These are phyloP conservation scores for Tenthredo distinguenda DNA, from an alignment of 2,888 invertebrate species.

Conservation along the genomic window DNA sequence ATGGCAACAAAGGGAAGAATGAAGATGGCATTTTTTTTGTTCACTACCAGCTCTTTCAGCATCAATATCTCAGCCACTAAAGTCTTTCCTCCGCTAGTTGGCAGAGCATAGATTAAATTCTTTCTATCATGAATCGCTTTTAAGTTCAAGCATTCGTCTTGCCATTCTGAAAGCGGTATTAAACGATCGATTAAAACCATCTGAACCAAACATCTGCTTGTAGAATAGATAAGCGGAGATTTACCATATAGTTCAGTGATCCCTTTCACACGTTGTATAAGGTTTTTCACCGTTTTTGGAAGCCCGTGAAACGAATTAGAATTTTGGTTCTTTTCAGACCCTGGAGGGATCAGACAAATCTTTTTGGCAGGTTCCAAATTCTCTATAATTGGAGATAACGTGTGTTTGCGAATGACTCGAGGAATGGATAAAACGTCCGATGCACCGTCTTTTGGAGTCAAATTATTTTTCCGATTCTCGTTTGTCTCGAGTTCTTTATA, in stretches of 20 bases:
- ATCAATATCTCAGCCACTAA: constrained; percentile 97
- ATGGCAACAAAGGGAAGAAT: constrained; percentile 97
- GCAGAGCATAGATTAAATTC: constrained; percentile 95
- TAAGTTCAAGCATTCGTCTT: constrained; percentile 92
- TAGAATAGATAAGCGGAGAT: constrained; percentile 61
- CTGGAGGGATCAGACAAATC: not conserved
- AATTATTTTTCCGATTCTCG: not conserved
- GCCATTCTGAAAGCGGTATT: constrained; percentile 87
- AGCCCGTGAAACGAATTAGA: constrained; percentile 88
- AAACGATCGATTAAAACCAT: constrained; percentile 18
- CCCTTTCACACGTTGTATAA: constrained; percentile 88
- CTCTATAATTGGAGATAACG: not conserved
- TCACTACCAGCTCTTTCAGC: constrained; percentile 90
- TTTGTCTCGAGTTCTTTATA: constrained; percentile 1
- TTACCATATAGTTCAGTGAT: constrained; percentile 91
- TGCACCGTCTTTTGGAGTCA: not conserved
- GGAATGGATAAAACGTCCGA: not conserved
- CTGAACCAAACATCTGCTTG: not conserved
- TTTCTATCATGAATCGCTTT: constrained; percentile 85
- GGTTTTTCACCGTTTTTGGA: constrained; percentile 84
- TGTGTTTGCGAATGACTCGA: not conserved
- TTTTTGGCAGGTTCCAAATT: not conserved
- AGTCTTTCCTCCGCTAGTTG: constrained; percentile 98
- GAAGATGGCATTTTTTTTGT: constrained; percentile 91
- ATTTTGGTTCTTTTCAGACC: constrained; percentile 44